Evolutionary conservation across 2,113 vertebrate genomes (phyloP).

Genomic region (Chamaea fasciata): DNA sequence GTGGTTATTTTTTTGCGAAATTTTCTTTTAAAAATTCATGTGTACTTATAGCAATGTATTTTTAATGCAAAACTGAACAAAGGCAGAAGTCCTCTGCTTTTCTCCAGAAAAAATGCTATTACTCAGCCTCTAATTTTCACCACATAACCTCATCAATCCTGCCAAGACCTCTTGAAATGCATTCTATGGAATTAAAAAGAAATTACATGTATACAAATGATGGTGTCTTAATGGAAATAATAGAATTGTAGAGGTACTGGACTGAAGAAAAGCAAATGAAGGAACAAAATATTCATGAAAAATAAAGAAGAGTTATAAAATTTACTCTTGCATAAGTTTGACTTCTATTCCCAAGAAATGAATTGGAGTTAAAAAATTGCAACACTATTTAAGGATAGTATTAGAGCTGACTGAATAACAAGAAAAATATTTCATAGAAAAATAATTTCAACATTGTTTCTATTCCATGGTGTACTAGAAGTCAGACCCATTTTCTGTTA

Average conservation of each 20-base stretch:
- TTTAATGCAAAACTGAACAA: background rate
- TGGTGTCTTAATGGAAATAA: conserved; percentile 13
- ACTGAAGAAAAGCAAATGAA: conserved; percentile 24
- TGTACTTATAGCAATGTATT: background rate
- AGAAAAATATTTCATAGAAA: conserved; percentile 23
- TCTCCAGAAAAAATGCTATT: background rate
- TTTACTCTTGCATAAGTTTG: conserved; percentile 29
- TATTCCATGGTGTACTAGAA: background rate
- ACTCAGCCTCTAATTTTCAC: background rate
- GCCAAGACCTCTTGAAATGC: background rate
- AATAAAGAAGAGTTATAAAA: conserved; percentile 27
- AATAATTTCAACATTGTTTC: conserved; percentile 7
- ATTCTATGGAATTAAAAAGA: conserved; percentile 24
- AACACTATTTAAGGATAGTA: conserved; percentile 17
- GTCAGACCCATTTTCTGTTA: background rate
- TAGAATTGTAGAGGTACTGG: background rate
- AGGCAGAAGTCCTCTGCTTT: background rate
- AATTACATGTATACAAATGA: background rate
- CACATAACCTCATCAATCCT: background rate
- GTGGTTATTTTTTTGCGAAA: background rate
- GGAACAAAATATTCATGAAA: conserved; percentile 41
- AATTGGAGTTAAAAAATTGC: background rate
- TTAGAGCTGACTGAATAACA: background rate
- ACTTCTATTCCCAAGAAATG: conserved; percentile 31
- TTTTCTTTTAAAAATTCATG: background rate